Base-by-base conservation (phyloP, 2,113 vertebrate genomes). In the Datnioides undecimradiatus region DNA sequence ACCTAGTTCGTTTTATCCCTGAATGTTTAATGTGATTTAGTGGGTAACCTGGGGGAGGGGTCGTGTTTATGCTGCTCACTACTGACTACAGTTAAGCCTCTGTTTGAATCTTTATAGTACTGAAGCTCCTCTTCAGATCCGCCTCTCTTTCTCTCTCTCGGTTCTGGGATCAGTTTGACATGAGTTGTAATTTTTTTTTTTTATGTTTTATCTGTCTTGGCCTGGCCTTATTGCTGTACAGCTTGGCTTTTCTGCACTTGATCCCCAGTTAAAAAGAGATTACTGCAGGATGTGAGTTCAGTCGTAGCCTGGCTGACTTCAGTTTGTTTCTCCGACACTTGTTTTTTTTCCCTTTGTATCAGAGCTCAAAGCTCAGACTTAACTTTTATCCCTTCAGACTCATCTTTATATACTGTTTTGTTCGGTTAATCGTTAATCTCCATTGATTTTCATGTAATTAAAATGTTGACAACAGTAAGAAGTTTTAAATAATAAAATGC, bases 401-500 rank as follows among this genome's bases (percentile, higher is more conserved):
- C 41, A 29, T 57, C 79, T 83, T 86, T 79, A 73, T 80, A 69
- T 52, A 84, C 57, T n/a, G 36, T 64, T 84, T 25, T 43, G 70
- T 82, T 87, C 36, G 73, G 71, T 78, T 76, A 16, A 74, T 58
- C n/a, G 59, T 80, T 82, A 79, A 49, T 70, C 51, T 80, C 17
- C 57, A 43, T 65, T 65, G 31, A 91, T 71, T 84, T 81, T 36
- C 57, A 64, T 90, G 76, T 80, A 62, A 88, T 85, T 84, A 83
- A 88, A 90, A 60, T 78, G 69, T 85, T 85, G 51, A 80, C 69
- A 57, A 68, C 68, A 82, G 55, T 85, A 70, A 80, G 48, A 49
- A 14, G 75, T 89, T 92, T 90, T 87, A 87, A 92, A 70, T 83
- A 88, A 90, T 90, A 90, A 91, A 91, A 79, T 73, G 41, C 78